phyloP scores from a whole-genome alignment of 2,888 invertebrate genomes.

The Congeria kusceri region DNA sequence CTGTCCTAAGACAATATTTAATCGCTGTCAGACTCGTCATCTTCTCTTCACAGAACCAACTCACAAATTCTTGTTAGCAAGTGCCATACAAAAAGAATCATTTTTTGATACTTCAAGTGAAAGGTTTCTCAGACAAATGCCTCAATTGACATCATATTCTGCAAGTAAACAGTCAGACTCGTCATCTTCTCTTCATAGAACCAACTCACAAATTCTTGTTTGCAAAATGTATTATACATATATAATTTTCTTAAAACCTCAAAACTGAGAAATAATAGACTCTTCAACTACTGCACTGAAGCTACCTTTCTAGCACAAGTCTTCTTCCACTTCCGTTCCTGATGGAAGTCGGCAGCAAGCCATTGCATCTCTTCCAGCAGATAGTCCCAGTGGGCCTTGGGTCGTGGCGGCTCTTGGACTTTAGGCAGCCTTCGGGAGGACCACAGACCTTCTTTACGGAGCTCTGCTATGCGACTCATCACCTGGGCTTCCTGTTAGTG shows the following conservation, averaged over 20 bases:
- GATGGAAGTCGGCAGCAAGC: constrained; percentile 98
- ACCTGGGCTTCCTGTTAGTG: constrained; percentile 93
- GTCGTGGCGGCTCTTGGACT: constrained; percentile 89
- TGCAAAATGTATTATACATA: neutral
- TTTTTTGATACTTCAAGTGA: neutral
- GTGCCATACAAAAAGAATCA: too few species aligned
- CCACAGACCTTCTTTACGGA: constrained; percentile 98
- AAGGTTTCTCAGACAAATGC: constrained; percentile 29
- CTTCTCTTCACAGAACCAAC: constrained; percentile 30
- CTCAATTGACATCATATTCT: constrained; percentile 30
- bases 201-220: neutral
- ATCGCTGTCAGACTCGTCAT: constrained; percentile 35
- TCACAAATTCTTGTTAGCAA: too few species aligned
- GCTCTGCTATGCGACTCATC: constrained; percentile 95
- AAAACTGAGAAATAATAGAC: neutral
- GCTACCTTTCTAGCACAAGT: constrained; percentile 94
- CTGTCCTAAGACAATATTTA: constrained; percentile 6
- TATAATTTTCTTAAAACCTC: neutral
- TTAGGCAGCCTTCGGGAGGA: constrained; percentile 96
- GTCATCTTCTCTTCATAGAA: constrained; percentile 39
- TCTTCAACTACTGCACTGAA: neutral
- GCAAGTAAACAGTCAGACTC: constrained; percentile 24
- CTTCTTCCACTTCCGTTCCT: constrained; percentile 99
- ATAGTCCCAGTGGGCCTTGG: constrained; percentile 99
- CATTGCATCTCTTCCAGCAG: constrained; percentile 99